Conservation (phyloP, 1,140 invertebrate genomes). For the Hermetia illucens region DNA sequence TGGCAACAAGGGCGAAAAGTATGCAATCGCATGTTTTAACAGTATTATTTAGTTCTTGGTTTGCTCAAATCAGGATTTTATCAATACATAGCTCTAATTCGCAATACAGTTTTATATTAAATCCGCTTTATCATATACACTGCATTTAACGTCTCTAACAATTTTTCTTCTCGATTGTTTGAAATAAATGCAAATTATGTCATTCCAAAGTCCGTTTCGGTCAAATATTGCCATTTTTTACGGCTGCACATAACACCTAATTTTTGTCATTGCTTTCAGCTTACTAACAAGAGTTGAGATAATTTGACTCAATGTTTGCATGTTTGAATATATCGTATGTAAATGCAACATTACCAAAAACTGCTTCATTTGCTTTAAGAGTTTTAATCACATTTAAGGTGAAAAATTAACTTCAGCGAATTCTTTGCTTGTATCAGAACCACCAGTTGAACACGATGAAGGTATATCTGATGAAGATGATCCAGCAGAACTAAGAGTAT, state of each 20-base stretch:
- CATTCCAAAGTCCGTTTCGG: too few species aligned
- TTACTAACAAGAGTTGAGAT: constrained; percentile 33
- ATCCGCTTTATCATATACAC: too few species aligned
- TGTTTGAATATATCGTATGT: background rate
- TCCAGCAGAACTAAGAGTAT: constrained; percentile 56
- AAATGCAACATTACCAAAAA: constrained; percentile 1
- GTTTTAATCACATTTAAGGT: constrained; percentile 28
- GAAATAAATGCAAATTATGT: too few species aligned
- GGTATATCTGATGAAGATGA: constrained; percentile 63
- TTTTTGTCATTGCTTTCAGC: too few species aligned
- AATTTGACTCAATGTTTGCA: constrained; percentile 5
- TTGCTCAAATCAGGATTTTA: too few species aligned
- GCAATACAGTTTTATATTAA: too few species aligned
- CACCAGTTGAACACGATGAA: constrained; percentile 52
- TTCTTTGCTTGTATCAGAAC: constrained; percentile 47
- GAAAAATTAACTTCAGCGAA: constrained; percentile 49
- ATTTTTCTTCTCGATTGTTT: too few species aligned
- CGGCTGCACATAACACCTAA: constrained; percentile 21
- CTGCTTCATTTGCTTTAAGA: too few species aligned
- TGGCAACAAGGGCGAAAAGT: constrained; percentile 73
- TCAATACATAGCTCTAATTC: background rate
- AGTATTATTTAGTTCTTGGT: background rate
- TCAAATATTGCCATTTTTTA: constrained; percentile 28
- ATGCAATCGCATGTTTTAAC: constrained; percentile 24
- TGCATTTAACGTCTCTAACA: constrained; percentile 2